Conservation (phyloP, 2,113 vertebrate genomes). For the Tinamus guttatus region DNA sequence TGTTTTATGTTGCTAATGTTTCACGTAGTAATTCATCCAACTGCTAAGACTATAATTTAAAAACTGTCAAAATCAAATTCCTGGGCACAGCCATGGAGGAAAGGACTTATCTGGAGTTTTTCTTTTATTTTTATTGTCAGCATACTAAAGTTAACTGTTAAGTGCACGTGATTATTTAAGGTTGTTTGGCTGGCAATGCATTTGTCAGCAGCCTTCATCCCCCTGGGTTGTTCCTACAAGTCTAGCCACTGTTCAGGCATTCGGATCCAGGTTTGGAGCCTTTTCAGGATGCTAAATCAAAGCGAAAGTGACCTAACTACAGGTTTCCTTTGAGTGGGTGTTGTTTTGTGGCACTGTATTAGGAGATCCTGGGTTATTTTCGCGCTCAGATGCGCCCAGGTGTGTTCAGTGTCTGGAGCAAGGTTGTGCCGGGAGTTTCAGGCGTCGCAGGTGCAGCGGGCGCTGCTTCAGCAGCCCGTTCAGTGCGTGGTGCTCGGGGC, state of each 20-base stretch:
- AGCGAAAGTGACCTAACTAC: not conserved
- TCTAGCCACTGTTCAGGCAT: not conserved
- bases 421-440: not conserved
- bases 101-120: not conserved
- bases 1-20: not conserved
- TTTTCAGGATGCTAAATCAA: not conserved
- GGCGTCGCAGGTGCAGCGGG: rapidly evolving
- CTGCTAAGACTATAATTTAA: not conserved
- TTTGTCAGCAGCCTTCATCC: not conserved
- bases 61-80: not conserved
- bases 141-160: not conserved
- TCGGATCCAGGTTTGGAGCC: not conserved
- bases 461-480: not conserved
- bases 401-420: not conserved
- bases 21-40: not conserved
- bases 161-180: not conserved
- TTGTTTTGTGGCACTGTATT: not conserved
- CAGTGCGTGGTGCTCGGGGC: rapidly evolving
- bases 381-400: not conserved
- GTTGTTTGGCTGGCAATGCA: not conserved
- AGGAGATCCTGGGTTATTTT: not conserved
- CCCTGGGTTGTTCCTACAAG: not conserved
- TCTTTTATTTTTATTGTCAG: not conserved
- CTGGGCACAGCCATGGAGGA: not conserved
- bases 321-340: not conserved